Base-by-base conservation (phyloP, 2,797 vertebrate genomes). In the Sebastes variabilis region DNA sequence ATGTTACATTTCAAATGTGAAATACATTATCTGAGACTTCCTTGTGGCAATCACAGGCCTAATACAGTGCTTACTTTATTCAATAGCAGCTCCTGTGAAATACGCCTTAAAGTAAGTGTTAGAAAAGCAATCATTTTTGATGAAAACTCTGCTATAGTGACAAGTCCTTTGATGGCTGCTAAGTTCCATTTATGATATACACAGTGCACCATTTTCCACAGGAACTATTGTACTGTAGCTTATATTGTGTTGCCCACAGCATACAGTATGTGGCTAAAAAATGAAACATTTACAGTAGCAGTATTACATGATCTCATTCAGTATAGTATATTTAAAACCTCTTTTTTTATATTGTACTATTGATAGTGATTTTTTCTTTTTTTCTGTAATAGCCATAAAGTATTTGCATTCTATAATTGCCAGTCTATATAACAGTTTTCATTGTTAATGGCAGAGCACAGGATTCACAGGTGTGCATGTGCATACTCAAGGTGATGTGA, bases 1-100 rank as follows among this genome's bases (percentile, higher is more conserved):
- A 27, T 46, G 30, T 70, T 65, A 56, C 66, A 36, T 86, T 81
- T 80, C 10, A 86, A 76, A 79, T 72, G 8, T 72, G 25, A 77
- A 77, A 73, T 61, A 80, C 8, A 66, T 14, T 60, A 74, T 82
- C 22, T 74, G 46, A 75, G 66, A 60, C 54, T 46, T 66, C n/a
- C 18, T 69, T 49, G 18, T 66, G 68, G 59, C 38, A 68, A 70
- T 58, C 55, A 56, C 24, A n/a, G 34, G 20, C 29, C 30, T 66
- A 68, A 85, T 74, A 32, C 38, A 46, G 66, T 32, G 64, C 59
- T 72, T 32, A 42, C 56, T 82, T 84, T 36, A 59, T 85, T 71
- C 42, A 72, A 12, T 29, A 62, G 49, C 52, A 71, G 64, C 32
- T 66, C 18, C 42, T 64, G 20, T 83, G 46, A 75, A 85, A 70